Evolutionary conservation across 2,113 vertebrate genomes (phyloP).

Genomic region (Dolichallabes microphthalmus): DNA sequence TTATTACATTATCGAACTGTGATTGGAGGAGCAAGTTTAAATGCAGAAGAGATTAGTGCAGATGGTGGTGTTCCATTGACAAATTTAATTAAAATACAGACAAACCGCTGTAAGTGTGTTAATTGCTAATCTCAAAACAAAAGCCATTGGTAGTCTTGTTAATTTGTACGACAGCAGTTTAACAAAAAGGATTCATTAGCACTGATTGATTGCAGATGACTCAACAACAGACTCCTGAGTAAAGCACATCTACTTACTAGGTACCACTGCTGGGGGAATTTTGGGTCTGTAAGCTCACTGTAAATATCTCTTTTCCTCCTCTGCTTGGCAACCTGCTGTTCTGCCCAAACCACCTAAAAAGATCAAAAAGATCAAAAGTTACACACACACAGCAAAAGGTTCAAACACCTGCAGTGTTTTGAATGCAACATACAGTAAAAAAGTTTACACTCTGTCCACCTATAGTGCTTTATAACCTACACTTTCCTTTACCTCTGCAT

Average conservation of each 20-base stretch:
- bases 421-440: conserved; percentile 2
- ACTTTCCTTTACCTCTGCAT: conserved; percentile 21
- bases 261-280: conserved; percentile 95
- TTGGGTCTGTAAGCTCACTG: conserved; percentile 87
- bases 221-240: conserved; percentile 8
- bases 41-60: conserved; percentile 3
- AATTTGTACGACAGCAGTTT: conserved; percentile 27
- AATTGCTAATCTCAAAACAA: conserved; percentile 38
- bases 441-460: conserved; percentile 21
- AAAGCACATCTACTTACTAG: conserved; percentile 75
- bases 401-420: conserved; percentile 21
- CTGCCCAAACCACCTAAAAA: conserved; percentile 85
- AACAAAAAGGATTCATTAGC: conserved; percentile 28
- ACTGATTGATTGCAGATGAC: conserved; percentile 17
- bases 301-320: conserved; percentile 84
- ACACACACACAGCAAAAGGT: neutral
- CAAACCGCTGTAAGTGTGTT: conserved; percentile 14
- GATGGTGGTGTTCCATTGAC: neutral
- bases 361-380: conserved; percentile 30
- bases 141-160: conserved; percentile 19
- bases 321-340: conserved; percentile 88
- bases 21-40: conserved; percentile 10
- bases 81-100: conserved; percentile 29
- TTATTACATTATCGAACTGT: conserved; percentile 14
- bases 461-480: neutral